Evolutionary conservation across 2,113 vertebrate genomes (phyloP).

Genomic region (Barnardius zonarius): DNA sequence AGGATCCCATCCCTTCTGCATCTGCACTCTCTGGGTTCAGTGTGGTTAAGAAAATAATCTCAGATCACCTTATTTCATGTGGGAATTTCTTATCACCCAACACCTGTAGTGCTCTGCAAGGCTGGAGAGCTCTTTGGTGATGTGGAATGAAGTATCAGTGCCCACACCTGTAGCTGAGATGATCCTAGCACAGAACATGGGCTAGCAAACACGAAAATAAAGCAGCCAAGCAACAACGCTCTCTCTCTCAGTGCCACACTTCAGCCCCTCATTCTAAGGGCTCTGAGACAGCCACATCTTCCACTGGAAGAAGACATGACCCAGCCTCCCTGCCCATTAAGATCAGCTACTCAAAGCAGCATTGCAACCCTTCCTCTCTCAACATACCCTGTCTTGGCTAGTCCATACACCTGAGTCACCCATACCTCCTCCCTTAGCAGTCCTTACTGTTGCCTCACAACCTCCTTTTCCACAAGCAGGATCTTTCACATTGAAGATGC

Average conservation of each 20-base stretch:
- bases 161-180: background rate
- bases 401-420: background rate
- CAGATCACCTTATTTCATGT: background rate
- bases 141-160: background rate
- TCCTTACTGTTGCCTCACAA: background rate
- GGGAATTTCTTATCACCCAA: background rate
- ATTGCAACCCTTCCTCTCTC: background rate
- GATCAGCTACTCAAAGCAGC: background rate
- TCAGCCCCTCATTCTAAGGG: background rate
- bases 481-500: background rate
- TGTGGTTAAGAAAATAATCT: background rate
- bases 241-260: background rate
- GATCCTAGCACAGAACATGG: background rate
- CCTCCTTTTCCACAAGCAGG: background rate
- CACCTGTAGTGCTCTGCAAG: background rate
- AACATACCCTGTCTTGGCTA: background rate
- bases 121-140: background rate
- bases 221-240: background rate
- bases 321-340: background rate
- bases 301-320: background rate
- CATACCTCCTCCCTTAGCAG: background rate
- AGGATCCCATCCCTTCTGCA: background rate
- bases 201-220: background rate
- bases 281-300: background rate
- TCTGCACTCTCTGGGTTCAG: background rate